Evolutionary conservation across 2,113 vertebrate species (phyloP).

Genomic region (Dendrocopos noguchii): DNA sequence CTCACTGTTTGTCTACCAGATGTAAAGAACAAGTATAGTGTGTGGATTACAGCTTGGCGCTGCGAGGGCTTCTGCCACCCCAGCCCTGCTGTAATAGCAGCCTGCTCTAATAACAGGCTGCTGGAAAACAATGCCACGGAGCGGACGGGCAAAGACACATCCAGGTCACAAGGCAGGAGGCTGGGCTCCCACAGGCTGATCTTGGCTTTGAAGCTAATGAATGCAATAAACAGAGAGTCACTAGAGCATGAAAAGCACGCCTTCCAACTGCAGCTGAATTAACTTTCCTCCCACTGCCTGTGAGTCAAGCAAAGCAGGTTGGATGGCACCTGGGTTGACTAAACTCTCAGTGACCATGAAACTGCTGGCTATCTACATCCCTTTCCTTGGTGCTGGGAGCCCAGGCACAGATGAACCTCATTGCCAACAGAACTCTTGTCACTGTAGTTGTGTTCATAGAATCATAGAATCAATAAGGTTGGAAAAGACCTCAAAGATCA

Average conservation of each 20-base stretch:
- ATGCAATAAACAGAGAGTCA: neutral
- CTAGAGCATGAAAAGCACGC: neutral
- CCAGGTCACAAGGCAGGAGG: slow-evolving; percentile 3
- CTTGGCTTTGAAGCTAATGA: slow-evolving; percentile 14
- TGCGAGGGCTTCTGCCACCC: neutral
- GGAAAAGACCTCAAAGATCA: no score
- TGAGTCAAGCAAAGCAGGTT: neutral
- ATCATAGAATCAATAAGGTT: no score
- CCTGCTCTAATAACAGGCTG: slow-evolving; percentile 21
- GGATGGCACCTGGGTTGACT: neutral
- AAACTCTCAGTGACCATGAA: neutral
- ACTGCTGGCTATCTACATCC: neutral
- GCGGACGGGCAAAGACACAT: neutral
- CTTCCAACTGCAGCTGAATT: neutral
- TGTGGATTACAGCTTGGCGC: slow-evolving; percentile 30
- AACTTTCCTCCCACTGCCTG: neutral
- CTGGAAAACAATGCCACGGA: neutral
- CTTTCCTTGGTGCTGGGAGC: neutral
- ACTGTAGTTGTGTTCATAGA: neutral
- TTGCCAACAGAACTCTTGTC: neutral
- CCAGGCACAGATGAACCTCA: neutral
- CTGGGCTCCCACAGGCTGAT: slow-evolving; percentile 14
- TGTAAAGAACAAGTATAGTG: neutral
- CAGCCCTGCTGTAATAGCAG: slow-evolving; percentile 17
- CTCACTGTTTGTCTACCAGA: slow-evolving; percentile 24